phyloP scores from a whole-genome alignment of 2,888 invertebrate genomes.

The Helleia helle region DNA sequence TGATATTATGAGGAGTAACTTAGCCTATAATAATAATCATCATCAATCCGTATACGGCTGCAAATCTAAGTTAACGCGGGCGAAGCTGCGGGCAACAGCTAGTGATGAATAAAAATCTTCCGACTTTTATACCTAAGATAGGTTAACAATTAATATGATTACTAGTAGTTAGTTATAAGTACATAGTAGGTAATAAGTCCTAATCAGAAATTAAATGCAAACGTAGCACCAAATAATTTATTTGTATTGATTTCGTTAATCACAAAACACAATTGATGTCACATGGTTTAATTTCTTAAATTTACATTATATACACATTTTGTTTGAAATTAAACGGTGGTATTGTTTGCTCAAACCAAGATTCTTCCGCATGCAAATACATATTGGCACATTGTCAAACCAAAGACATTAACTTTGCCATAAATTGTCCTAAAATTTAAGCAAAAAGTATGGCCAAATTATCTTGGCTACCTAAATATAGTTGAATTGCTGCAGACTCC shows the following conservation, averaged over 20 bases:
- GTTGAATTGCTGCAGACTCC: too few relatives aligned
- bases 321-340: not conserved
- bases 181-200: too few relatives aligned
- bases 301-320: slow-evolving; percentile 20
- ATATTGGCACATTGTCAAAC: not conserved
- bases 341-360: not conserved
- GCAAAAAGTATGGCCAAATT: not conserved
- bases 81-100: too few relatives aligned
- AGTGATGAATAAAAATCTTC: too few relatives aligned
- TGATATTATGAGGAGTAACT: too few relatives aligned
- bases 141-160: too few relatives aligned
- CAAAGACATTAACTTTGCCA: not conserved
- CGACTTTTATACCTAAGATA: too few relatives aligned
- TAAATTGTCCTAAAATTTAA: not conserved
- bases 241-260: slow-evolving; percentile 31
- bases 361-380: slow-evolving; percentile 1
- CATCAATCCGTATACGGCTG: too few relatives aligned
- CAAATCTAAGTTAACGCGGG: too few relatives aligned
- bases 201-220: slow-evolving; percentile 28
- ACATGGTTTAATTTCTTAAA: slow-evolving; percentile 16
- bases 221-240: slow-evolving; percentile 67
- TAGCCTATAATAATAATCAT: too few relatives aligned
- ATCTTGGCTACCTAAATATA: too few relatives aligned
- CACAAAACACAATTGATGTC: slow-evolving; percentile 17
- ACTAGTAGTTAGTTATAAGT: too few relatives aligned